phyloP scores from a whole-genome alignment of 2,888 invertebrate species.

The Synanthedon vespiformis region DNA sequence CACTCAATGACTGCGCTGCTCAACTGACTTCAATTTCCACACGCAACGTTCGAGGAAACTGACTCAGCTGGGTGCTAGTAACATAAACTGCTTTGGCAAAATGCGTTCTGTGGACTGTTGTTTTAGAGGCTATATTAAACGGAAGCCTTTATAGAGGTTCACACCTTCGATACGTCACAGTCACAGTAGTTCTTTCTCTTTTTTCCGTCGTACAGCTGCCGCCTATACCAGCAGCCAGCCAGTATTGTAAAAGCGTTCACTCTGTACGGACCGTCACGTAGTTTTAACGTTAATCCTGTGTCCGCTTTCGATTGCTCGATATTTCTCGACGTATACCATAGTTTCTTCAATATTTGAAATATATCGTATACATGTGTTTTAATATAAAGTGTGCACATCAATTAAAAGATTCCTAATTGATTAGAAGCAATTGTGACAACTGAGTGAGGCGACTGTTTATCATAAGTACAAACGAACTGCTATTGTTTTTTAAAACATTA shows the following conservation, averaged over 20 bases:
- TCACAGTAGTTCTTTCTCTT: slow-evolving; percentile 62
- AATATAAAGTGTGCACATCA: not conserved
- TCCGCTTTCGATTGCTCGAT: slow-evolving; percentile 41
- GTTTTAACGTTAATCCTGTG: slow-evolving; percentile 23
- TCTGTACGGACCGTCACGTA: slow-evolving; percentile 40
- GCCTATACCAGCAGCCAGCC: slow-evolving; percentile 21
- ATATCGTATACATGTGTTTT: not conserved
- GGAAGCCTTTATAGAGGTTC: slow-evolving; percentile 24
- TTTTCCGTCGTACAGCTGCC: slow-evolving; percentile 55
- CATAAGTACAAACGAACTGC: slow-evolving; percentile 21
- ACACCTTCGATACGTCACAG: slow-evolving; percentile 33
- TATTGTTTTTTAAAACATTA: slow-evolving; percentile 57
- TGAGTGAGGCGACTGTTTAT: slow-evolving; percentile 19
- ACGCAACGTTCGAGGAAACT: slow-evolving; percentile 53
- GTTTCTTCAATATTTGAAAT: slow-evolving; percentile 14
- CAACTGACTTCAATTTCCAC: slow-evolving; percentile 56
- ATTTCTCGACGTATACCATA: slow-evolving; percentile 29
- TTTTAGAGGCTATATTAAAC: slow-evolving; percentile 15
- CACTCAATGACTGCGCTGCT: slow-evolving; percentile 46
- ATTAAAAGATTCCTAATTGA: not conserved
- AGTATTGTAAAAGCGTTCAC: slow-evolving; percentile 57
- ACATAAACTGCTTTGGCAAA: slow-evolving; percentile 13
- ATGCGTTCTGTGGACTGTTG: slow-evolving; percentile 26
- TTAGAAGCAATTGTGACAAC: not conserved
- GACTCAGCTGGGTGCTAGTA: slow-evolving; percentile 41